A percentile compares a stretch with the other conserved stretches of the same genome.
These are phyloP conservation scores for Fissipunctia ypsillon DNA, from an alignment of 2,888 invertebrate species.

Conservation along the genomic window DNA sequence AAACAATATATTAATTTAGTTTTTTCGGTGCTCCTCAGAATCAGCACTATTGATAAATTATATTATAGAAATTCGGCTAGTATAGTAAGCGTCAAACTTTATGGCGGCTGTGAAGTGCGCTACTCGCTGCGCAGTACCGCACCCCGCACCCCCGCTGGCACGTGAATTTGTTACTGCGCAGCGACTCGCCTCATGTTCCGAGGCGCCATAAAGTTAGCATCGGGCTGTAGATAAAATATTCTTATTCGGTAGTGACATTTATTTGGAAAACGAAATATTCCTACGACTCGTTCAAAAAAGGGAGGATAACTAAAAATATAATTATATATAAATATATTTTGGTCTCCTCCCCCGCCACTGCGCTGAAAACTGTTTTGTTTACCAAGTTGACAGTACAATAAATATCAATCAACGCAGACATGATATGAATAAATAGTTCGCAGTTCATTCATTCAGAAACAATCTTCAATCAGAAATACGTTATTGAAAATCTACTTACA, in stretches of 20 bases:
- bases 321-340: no score
- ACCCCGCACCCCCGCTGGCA: no score
- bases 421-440: constrained; percentile 35
- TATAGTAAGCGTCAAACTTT: no score
- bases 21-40: constrained; percentile 2
- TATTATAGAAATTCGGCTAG: background rate
- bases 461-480: background rate
- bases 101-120: no score
- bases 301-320: background rate
- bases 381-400: constrained; percentile 5
- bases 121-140: no score
- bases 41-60: background rate
- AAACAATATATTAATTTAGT: background rate
- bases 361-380: background rate
- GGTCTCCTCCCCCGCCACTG: background rate
- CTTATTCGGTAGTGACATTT: background rate
- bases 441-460: constrained; percentile 28
- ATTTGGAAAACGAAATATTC: background rate
- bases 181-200: no score
- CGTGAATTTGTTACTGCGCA: no score
- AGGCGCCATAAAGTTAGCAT: no score
- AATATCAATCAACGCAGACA: constrained; percentile 25
- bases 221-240: constrained; percentile 5
- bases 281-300: background rate
- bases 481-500: background rate